These are phyloP conservation scores for Pteromalus puparum DNA, from an alignment of 1,140 invertebrate genomes.

Conservation along the genomic window DNA sequence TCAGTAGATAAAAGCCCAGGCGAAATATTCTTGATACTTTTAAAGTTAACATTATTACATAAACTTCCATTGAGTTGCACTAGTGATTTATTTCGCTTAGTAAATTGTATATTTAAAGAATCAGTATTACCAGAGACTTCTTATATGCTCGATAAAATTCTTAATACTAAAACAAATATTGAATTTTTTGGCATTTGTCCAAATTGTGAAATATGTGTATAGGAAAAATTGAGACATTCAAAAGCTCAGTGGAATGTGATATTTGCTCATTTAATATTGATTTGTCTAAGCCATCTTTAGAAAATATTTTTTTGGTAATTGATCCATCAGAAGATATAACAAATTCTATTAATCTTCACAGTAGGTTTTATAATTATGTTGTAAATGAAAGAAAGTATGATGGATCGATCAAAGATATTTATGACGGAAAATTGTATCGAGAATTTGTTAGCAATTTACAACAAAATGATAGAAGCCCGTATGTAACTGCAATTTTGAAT, in stretches of 20 bases:
- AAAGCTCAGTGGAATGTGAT: neutral
- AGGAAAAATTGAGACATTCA: constrained; percentile 1
- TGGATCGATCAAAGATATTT: neutral
- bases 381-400: constrained; percentile 4
- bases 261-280: neutral
- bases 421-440: too few relatives aligned
- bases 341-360: neutral
- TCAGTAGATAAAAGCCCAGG: constrained; percentile 1
- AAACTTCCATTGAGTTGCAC: neutral
- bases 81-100: neutral
- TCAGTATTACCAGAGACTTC: neutral
- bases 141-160: neutral
- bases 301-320: constrained; percentile 18
- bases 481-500: constrained; percentile 35
- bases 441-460: constrained; percentile 22
- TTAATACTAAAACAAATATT: neutral
- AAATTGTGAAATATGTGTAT: neutral
- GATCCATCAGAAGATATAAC: constrained; percentile 9
- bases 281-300: neutral
- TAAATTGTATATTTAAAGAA: too few relatives aligned
- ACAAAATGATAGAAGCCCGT: neutral
- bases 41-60: neutral
- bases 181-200: constrained; percentile 14
- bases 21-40: neutral
- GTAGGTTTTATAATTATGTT: constrained; percentile 21